Percentiles rank a stretch among this genome's conserved stretches.
Evolutionary conservation across 2,888 invertebrate species (phyloP).

Genomic region (Marasmarcha lunaedactyla): DNA sequence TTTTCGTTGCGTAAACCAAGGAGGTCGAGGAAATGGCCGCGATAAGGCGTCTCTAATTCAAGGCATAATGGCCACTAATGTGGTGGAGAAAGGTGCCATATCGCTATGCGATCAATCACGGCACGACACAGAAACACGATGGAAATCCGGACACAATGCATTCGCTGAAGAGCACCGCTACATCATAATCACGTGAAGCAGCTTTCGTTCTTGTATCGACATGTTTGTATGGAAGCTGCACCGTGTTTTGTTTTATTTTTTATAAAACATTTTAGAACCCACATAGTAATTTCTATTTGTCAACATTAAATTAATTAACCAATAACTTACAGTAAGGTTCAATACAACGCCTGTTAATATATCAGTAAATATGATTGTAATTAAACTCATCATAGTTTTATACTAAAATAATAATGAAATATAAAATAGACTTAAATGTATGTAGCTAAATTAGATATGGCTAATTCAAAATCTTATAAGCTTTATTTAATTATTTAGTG

Average conservation of each 20-base stretch:
- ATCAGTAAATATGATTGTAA: too few relatives aligned
- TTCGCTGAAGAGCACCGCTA: neutral
- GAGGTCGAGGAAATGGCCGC: slow-evolving; percentile 21
- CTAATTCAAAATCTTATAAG: too few relatives aligned
- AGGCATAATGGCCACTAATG: slow-evolving; percentile 34
- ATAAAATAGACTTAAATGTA: too few relatives aligned
- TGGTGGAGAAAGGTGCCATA: slow-evolving; percentile 30
- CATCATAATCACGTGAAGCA: neutral
- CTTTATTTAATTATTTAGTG: too few relatives aligned
- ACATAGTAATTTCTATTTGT: too few relatives aligned
- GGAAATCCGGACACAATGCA: slow-evolving; percentile 16
- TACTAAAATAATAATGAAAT: too few relatives aligned
- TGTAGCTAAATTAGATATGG: too few relatives aligned
- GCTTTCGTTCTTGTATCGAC: neutral
- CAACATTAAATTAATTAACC: too few relatives aligned
- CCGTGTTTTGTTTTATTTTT: neutral
- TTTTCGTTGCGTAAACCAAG: slow-evolving; percentile 18
- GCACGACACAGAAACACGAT: slow-evolving; percentile 23
- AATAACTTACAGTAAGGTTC: too few relatives aligned
- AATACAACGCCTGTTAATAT: too few relatives aligned
- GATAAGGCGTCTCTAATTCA: slow-evolving; percentile 27
- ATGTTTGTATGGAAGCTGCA: neutral
- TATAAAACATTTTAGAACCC: too few relatives aligned
- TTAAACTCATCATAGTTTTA: too few relatives aligned
- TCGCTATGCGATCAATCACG: slow-evolving; percentile 24